phyloP scores from a whole-genome alignment of 2,113 vertebrate genomes.

The Etia nguti region DNA sequence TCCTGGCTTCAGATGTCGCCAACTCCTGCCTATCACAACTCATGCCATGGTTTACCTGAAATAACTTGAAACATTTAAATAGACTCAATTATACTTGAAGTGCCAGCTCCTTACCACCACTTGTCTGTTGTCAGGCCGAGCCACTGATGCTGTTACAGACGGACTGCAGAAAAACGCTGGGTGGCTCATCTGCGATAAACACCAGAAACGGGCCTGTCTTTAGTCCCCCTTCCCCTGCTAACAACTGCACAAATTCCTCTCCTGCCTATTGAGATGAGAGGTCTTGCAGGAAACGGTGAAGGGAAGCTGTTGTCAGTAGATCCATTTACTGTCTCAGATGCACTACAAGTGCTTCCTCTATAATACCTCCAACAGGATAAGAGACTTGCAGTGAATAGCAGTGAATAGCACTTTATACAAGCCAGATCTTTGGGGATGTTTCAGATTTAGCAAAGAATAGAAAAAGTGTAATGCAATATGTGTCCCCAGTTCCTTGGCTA shows the following conservation, averaged over 20 bases:
- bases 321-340: conserved; percentile 5
- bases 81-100: neutral
- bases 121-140: neutral
- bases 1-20: neutral
- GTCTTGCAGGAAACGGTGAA: conserved; percentile 2
- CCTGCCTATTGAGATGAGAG: neutral
- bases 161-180: conserved; percentile 6
- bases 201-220: conserved; percentile 20
- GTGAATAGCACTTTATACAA: neutral
- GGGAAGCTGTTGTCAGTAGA: neutral
- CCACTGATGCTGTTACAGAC: neutral
- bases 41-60: neutral
- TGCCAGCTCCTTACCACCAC: neutral
- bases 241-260: neutral
- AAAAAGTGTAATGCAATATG: neutral
- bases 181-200: conserved; percentile 31
- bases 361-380: conserved; percentile 9
- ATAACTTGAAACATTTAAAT: neutral
- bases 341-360: conserved; percentile 19
- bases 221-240: conserved; percentile 16
- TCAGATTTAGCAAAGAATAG: conserved; percentile 3
- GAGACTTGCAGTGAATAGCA: neutral
- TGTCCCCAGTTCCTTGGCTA: neutral
- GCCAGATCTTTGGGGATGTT: neutral
- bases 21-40: neutral